These are phyloP conservation scores for Thamnaconus septentrionalis DNA, from an alignment of 2,113 vertebrate genomes.

Conservation along the genomic window DNA sequence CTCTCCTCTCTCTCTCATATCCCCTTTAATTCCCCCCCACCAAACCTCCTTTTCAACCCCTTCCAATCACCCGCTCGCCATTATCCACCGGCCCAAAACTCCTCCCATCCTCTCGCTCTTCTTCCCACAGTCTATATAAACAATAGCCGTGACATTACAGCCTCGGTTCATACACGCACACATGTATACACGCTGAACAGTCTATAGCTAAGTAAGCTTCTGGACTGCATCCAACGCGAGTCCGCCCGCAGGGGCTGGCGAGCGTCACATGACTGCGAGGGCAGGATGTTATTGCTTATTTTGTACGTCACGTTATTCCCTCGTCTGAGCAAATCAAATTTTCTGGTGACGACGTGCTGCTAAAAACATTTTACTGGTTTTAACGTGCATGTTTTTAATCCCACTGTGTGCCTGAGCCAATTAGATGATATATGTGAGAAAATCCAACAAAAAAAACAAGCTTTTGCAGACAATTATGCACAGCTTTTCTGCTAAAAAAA, in stretches of 20 bases:
- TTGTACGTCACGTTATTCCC: conserved; percentile 4
- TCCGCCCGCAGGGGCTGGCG: background rate
- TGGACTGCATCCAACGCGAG: background rate
- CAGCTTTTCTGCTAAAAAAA: too few relatives aligned
- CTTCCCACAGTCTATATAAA: conserved; percentile 61
- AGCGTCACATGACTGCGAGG: background rate
- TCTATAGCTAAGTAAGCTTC: conserved; percentile 16
- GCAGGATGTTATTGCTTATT: background rate
- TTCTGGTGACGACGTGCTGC: background rate
- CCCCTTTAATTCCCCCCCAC: conserved; percentile 36
- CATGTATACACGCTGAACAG: background rate
- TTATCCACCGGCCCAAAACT: conserved; percentile 19
- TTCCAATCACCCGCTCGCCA: conserved; percentile 45
- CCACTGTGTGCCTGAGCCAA: conserved; percentile 11
- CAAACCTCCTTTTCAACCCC: conserved; percentile 30
- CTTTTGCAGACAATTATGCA: too few relatives aligned
- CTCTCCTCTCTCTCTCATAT: conserved; percentile 45
- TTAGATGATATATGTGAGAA: background rate
- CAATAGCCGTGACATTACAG: conserved; percentile 27
- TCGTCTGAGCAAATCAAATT: conserved; percentile 6
- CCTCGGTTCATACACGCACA: background rate
- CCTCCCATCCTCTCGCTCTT: conserved; percentile 32
- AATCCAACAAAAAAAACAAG: background rate
- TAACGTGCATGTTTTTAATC: background rate
- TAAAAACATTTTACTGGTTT: conserved; percentile 8